Conservation (phyloP, 2,113 vertebrate genomes). For the Odobenus rosmarus region DNA sequence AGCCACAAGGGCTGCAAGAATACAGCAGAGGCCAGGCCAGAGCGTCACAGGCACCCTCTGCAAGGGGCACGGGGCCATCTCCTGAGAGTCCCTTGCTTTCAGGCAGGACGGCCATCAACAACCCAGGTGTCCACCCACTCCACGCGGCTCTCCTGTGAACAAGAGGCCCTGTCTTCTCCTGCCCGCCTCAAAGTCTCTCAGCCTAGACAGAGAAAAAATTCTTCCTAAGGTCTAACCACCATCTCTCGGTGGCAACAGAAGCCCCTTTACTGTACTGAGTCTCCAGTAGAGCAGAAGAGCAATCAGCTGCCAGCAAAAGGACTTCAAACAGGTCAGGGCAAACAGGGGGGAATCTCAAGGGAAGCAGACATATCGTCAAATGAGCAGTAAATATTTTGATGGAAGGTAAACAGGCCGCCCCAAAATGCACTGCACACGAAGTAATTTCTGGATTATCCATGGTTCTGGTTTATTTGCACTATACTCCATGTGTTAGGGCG, state of each 20-base stretch:
- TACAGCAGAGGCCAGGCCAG: fast-evolving
- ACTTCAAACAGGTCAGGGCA: background rate
- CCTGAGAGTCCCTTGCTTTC: background rate
- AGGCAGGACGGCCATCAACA: background rate
- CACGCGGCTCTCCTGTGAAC: background rate
- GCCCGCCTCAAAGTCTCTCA: background rate
- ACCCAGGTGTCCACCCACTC: no score
- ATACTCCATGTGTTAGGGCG: background rate
- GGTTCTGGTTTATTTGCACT: background rate
- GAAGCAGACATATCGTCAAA: background rate
- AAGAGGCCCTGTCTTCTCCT: background rate
- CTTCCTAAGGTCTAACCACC: background rate
- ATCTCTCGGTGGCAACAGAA: background rate
- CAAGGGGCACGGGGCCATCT: background rate
- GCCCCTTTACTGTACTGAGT: background rate
- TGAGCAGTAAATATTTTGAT: background rate
- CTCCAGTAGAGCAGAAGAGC: background rate
- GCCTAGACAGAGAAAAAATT: background rate
- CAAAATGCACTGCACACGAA: background rate
- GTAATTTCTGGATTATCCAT: background rate
- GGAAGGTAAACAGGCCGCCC: background rate
- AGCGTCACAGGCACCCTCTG: background rate
- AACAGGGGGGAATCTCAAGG: background rate
- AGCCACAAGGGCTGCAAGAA: background rate
- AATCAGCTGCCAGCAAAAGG: background rate